Base-by-base conservation (phyloP, 1,140 invertebrate species). In the Maniola jurtina region DNA sequence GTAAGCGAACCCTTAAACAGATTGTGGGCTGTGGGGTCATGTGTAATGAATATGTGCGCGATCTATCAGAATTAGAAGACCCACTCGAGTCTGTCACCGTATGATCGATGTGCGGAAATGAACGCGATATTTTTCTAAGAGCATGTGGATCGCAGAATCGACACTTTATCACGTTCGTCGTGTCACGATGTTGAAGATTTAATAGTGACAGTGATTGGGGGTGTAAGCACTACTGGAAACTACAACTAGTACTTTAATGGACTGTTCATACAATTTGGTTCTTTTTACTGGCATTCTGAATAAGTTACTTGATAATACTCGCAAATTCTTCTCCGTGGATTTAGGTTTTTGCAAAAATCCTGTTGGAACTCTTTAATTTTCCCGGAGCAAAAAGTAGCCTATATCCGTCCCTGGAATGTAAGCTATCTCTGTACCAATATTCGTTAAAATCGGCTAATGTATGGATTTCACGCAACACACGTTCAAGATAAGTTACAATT, bases 21-120 rank as follows among this genome's bases (percentile, higher is more conserved):
- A 84, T 80, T 77, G 74, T 61, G 25, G 25, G 25, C 25, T 25
- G 25, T 25, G 64, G 64, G 74, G 78, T 83, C 72, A 67, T 66
- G 35, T 74, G 79, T 83, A 87, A 87, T 84, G 79, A 87, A 87
- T 84, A 84, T 74, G 75, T 81, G 52, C 52, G 62, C 75, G 77
- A 89, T 89, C 84, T 83, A 87, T 87, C 83, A 86, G 84, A 89
- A 89, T 89, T 83, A 87, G 75, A 83, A 78, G 79, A 81, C 79
- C 83, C 79, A 79, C 81, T 77, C 75, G 67, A 55, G 52, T 34
- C 79, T 84, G 83, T 85, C 86, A 77, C 70, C 64, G 36, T 64
- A 55, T 55, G 86, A 89, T 89, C 80, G 84, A 89, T 87, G 86
- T 75, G 75, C 83, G 83, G 86, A 89, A 89, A 89, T 89, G 83